Evolutionary conservation across 2,113 vertebrate species (phyloP).

Genomic region (Cranoglanis bouderius): DNA sequence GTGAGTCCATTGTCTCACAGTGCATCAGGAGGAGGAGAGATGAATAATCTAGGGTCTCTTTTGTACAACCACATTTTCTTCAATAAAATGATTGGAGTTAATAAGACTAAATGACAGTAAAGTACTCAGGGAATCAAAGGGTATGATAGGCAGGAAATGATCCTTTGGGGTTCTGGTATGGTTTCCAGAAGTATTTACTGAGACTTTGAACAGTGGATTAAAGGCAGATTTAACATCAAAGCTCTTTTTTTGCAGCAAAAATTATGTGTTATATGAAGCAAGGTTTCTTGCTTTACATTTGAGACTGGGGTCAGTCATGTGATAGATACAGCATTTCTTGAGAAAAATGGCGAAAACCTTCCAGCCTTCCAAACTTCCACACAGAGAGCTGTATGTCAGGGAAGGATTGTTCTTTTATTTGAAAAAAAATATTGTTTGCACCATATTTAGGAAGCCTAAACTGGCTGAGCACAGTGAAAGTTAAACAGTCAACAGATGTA

Average conservation of each 20-base stretch:
- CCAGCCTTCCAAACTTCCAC: background rate
- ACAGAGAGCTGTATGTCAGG: background rate
- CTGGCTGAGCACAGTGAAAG: slow-evolving; percentile 54
- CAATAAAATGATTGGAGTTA: slow-evolving; percentile 77
- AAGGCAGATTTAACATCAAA: slow-evolving; percentile 70
- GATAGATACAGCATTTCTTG: background rate
- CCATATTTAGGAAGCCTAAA: slow-evolving; percentile 45
- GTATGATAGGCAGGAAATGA: slow-evolving; percentile 48
- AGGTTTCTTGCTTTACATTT: slow-evolving; percentile 5
- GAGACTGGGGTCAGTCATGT: background rate
- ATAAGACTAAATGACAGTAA: slow-evolving; percentile 77
- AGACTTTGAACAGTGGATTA: slow-evolving; percentile 73
- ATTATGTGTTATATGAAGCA: slow-evolving; percentile 34
- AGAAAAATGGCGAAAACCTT: background rate
- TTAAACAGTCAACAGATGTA: slow-evolving; percentile 63
- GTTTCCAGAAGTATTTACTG: slow-evolving; percentile 60
- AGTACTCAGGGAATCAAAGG: slow-evolving; percentile 70
- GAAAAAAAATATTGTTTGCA: background rate
- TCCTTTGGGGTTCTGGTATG: slow-evolving; percentile 70
- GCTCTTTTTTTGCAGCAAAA: slow-evolving; percentile 48
- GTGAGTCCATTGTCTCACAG: slow-evolving; percentile 64
- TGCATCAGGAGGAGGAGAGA: slow-evolving; percentile 47
- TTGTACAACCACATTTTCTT: slow-evolving; percentile 68
- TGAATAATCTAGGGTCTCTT: slow-evolving; percentile 76
- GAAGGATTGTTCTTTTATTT: background rate